A percentile compares a stretch with the other conserved stretches of the same genome.
Evolutionary conservation across 2,797 vertebrate genomes (phyloP).

Genomic region (Myotis pilosus): DNA sequence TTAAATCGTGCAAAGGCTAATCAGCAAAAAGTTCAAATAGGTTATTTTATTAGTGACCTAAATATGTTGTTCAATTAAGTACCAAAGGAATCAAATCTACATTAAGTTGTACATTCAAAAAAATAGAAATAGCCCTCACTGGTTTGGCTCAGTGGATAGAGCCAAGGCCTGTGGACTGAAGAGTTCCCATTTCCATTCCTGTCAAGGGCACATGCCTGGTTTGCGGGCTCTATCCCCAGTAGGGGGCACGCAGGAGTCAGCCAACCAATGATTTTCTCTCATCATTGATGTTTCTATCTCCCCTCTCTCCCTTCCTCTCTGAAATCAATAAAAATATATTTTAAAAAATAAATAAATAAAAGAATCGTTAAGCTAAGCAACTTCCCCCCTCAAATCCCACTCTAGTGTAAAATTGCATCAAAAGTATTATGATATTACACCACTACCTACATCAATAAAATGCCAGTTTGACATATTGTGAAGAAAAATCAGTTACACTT

Average conservation of each 20-base stretch:
- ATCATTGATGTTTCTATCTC: no score
- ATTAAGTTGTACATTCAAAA: constrained; percentile 13
- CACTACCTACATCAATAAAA: constrained; percentile 69
- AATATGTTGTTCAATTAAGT: constrained; percentile 17
- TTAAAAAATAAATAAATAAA: neutral
- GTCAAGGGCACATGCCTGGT: no score
- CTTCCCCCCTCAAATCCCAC: constrained; percentile 1
- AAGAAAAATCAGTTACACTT: constrained; percentile 67
- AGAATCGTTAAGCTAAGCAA: neutral
- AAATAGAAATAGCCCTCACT: neutral
- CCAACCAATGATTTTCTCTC: no score
- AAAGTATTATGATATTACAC: constrained; percentile 55
- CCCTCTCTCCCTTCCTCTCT: no score
- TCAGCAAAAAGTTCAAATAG: constrained; percentile 51
- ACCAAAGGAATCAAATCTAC: neutral
- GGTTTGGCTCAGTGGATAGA: no score
- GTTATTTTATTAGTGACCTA: constrained; percentile 35
- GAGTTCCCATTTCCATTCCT: no score
- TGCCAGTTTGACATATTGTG: constrained; percentile 72
- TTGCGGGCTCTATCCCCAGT: no score
- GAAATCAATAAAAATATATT: neutral
- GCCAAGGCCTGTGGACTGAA: no score
- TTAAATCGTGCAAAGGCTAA: constrained; percentile 39
- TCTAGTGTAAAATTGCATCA: constrained; percentile 65
- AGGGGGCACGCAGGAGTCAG: no score